These are phyloP conservation scores for Ylistrum balloti DNA, from an alignment of 1,140 invertebrate genomes.

Conservation along the genomic window DNA sequence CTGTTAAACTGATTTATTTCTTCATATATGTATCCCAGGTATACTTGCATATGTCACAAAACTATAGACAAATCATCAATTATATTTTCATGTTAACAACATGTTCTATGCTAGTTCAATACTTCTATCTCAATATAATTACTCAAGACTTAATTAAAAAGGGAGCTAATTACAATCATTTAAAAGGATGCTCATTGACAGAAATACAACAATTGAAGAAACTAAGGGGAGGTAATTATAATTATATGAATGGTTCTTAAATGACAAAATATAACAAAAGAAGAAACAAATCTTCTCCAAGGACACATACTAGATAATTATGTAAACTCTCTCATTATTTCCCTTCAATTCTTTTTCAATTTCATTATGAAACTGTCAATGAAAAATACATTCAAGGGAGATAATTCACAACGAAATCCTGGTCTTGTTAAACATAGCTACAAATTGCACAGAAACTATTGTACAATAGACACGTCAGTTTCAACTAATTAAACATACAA, in stretches of 20 bases:
- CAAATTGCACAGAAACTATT: neutral
- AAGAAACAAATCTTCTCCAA: neutral
- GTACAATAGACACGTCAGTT: neutral
- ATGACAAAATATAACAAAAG: neutral
- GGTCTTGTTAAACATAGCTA: neutral
- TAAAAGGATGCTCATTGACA: neutral
- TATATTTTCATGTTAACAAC: neutral
- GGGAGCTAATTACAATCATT: neutral
- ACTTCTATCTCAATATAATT: neutral
- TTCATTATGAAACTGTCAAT: neutral
- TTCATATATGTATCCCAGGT: neutral
- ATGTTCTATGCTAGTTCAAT: neutral
- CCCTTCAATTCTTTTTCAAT: neutral
- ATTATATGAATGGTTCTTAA: neutral
- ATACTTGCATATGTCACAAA: neutral
- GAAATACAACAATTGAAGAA: neutral
- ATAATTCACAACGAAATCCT: neutral
- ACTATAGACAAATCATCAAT: neutral
- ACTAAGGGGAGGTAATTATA: neutral
- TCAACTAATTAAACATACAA: slow-evolving; percentile 6
- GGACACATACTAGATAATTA: neutral
- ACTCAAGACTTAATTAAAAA: neutral
- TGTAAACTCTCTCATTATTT: neutral
- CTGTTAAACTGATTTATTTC: neutral
- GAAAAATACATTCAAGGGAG: neutral